Conservation (phyloP, 30 jellyfish, hydroid and myxozoan species). For the Cassiopea xamachana region DNA sequence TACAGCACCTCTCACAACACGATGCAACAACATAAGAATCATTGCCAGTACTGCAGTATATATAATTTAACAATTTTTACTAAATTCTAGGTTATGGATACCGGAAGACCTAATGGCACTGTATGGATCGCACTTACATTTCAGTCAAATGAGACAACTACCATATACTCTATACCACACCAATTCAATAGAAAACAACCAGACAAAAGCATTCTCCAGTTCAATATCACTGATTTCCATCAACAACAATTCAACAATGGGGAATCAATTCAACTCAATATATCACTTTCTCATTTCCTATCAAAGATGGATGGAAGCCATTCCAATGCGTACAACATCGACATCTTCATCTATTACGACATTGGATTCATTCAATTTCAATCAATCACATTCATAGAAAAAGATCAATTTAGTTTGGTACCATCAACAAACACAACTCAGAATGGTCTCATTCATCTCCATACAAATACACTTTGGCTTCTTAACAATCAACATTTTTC, state of each 20-base stretch:
- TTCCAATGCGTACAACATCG: slow-evolving; percentile 2
- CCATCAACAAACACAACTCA: slow-evolving; percentile 33
- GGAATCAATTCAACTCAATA: background rate
- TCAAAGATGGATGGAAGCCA: background rate
- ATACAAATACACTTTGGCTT: slow-evolving; percentile 38
- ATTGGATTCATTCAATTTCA: background rate
- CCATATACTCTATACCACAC: background rate
- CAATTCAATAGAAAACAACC: background rate
- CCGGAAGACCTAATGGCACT: background rate
- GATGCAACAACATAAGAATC: no score
- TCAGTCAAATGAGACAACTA: background rate
- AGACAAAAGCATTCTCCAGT: background rate
- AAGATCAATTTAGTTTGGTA: background rate
- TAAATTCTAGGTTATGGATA: background rate
- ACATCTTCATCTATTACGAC: background rate
- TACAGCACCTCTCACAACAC: no score
- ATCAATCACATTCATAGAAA: background rate
- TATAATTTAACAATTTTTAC: no score
- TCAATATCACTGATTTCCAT: background rate
- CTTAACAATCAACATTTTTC: slow-evolving; percentile 18
- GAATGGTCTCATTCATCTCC: slow-evolving; percentile 16
- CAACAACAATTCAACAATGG: background rate
- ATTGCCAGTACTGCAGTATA: background rate
- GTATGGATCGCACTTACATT: background rate
- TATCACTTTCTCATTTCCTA: background rate